Base-by-base conservation (phyloP, 1,140 invertebrate species). In the Caerostris extrusa region DNA sequence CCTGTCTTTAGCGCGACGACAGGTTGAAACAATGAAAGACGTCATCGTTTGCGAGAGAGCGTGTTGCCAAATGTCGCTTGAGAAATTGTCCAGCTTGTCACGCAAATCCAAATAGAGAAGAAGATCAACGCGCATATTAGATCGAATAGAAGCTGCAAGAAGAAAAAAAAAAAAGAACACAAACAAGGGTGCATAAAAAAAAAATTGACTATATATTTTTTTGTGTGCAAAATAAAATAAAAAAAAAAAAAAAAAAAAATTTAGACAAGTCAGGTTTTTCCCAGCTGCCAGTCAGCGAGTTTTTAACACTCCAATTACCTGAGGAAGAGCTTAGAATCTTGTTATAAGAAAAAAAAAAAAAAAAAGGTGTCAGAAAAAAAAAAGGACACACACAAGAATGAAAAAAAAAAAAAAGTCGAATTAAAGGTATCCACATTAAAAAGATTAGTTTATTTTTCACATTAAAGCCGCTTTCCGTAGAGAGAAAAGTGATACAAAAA, bases 371-470 rank as follows among this genome's bases (percentile, higher is more conserved):
- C 64, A 93, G 56, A 88, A 61, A 81, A 89, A 93, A 86, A 61
- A 56, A 71, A 71, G 53, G 50, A 81, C 67, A 82, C 69, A 57
- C 69, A 61, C 53, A 81, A 87, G 61, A 61, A 61, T 61, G n/a
- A 14, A 87, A 50, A 53, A 92, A 64, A 19, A 56, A 90, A 91
- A 93, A 87, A 93, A 71, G 34, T 14, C 85, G 83, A 93, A 93
- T 93, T 93, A 93, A 93, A 93, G 92, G 92, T 93, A 93, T 93
- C 92, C 92, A 93, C 85, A 89, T 93, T 93, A 93, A 93, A 93
- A 93, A 93, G 92, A 93, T 93, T 93, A 93, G 92, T 93, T 93
- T 93, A 93, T 93, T 93, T 93, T 88, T 93, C 92, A 81, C 92
- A 93, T 93, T 93, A 93, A 93, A 93, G 85, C 64, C 5, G 14